Base-by-base conservation (phyloP, 2,113 vertebrate genomes). In the Triplophysa rosa region DNA sequence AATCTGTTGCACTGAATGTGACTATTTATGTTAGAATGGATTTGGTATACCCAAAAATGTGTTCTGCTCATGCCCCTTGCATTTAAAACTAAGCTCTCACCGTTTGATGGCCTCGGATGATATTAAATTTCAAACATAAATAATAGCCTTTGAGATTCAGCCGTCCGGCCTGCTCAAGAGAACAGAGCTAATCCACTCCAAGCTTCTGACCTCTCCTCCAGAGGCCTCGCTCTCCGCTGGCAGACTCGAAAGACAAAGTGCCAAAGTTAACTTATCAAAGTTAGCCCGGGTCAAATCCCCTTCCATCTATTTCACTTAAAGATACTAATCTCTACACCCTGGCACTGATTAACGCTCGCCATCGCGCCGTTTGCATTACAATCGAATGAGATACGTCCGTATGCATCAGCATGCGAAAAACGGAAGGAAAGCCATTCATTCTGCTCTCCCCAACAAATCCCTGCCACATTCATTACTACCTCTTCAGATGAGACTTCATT, bases 281-380 rank as follows among this genome's bases (percentile, higher is more conserved):
- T 86, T 84, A 80, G 80, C 74, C 79, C 65, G 68, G 83, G 85
- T 84, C 80, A 82, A 81, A 82, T 78, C 81, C 74, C 79, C 58
- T 45, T 67, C 74, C 71, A 76, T 77, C 85, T 83, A 78, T 84
- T 86, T 81, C 84, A 86, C 87, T 88, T 86, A 85, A 86, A 90
- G 86, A 90, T 88, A 88, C 86, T 78, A 86, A 88, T 89, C 85
- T 88, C 86, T 88, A 82, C 86, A 86, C 85, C 86, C 79, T 86
- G 82, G 78, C 82, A 83, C 86, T 90, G 88, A 89, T 88, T 88
- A 90, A 90, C 84, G 88, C 85, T 86, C 87, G 85, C 87, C 87
- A 90, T 87, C 81, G 83, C 80, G 19, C 62, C 64, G 79, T 83
- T 86, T 88, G 85, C 89, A 86, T 82, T 86, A 83, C 86, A 89